Evolutionary conservation across 2,113 vertebrate genomes (phyloP).

Genomic region (Passer montanus): DNA sequence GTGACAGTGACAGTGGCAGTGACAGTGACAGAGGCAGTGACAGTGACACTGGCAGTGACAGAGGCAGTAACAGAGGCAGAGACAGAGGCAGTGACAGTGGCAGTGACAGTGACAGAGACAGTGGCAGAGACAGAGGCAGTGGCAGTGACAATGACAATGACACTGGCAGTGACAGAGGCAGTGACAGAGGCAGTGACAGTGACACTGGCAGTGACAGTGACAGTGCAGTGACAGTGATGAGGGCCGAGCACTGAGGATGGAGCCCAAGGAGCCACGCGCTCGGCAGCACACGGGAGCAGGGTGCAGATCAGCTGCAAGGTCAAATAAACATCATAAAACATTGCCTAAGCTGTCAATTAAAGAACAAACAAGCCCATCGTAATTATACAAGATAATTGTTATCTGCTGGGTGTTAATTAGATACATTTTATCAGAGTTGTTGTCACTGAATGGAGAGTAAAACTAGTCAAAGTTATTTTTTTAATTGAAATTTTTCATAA

Average conservation of each 20-base stretch:
- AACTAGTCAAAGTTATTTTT: constrained; percentile 8
- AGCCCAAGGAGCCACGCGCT: neutral
- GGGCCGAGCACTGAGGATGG: neutral
- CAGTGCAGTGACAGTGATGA: neutral
- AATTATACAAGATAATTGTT: constrained; percentile 57
- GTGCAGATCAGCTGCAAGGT: constrained; percentile 31
- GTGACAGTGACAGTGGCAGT: neutral
- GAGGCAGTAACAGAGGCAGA: neutral
- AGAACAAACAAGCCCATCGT: constrained; percentile 54
- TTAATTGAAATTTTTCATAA: neutral
- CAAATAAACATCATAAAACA: constrained; percentile 64
- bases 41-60: neutral
- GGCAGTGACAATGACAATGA: neutral
- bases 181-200: neutral
- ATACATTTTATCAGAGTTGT: constrained; percentile 39
- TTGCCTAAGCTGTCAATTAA: constrained; percentile 46
- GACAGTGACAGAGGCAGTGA: neutral
- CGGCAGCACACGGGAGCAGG: constrained; percentile 5
- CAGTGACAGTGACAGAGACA: too few species aligned
- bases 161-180: neutral
- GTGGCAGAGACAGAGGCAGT: neutral
- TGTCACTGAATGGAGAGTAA: constrained; percentile 12
- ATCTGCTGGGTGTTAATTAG: constrained; percentile 63
- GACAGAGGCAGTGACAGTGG: neutral
- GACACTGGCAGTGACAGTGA: neutral